Evolutionary conservation across 1,140 invertebrate species (phyloP), one percentile per base, ranked within the genome.

Genomic region (Lithobius niger): DNA sequence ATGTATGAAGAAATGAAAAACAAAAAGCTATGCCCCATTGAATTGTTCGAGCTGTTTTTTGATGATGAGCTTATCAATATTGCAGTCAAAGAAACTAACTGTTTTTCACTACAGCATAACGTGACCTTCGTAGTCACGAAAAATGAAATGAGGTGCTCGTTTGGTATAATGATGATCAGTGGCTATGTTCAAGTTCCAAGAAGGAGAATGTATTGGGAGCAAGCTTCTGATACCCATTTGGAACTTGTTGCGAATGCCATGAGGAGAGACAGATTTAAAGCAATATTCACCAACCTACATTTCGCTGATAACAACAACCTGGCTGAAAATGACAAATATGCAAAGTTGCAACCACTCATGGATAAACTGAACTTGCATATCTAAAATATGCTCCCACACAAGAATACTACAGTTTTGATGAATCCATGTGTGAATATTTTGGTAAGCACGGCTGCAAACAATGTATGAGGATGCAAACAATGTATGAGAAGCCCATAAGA

Each of bases 321-420:
- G 40, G 56, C 64, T 47, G 60, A 62, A 49, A 64, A 62, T 59
- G 60, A 69, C 49, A 67, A 62, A 59, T 66, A 66, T 61, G 40
- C 59, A 25, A 70, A 68, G 64, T 18, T 68, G 22, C 57, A 61
- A 31, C 56, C 53, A 22, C 56, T 65, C 18, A 50, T 59, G 19
- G 47, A 58, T 54, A 22, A n/a, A 19, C 57, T 65, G 16, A 69
- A 72, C 66, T 59, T 61, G 53, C 24, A 26, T 61, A 54, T 36
- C 21, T 36, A 24, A 54, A 50, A 40, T 59, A 52, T 52, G 57
- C 22, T 57, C n/a, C 24, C 45, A 27, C 27, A 18, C 43, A 61
- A 36, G 45, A 45, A 48, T 45, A 52, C 28, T 22, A 52, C 24
- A 54, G 24, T 24, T 56, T 62, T 50, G 60, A 61, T 51, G 59